A percentile compares a stretch with the other conserved stretches of the same genome.
These are phyloP conservation scores for Epinephelus lanceolatus DNA, from an alignment of 2,113 vertebrate genomes.

Conservation along the genomic window DNA sequence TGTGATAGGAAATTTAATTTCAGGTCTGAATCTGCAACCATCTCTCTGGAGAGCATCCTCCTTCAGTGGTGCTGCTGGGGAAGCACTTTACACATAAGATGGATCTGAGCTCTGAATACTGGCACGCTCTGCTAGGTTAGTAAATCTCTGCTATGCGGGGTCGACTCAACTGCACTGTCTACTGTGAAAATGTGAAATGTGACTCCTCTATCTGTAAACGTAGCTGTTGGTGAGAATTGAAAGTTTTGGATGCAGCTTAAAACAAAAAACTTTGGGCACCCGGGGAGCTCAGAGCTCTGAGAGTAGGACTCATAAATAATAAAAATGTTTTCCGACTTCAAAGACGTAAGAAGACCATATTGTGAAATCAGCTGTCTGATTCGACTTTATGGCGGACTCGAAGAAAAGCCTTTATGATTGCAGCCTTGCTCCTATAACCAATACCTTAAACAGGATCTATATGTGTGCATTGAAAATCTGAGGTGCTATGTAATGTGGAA, in stretches of 20 bases:
- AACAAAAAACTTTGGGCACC: not conserved
- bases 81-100: not conserved
- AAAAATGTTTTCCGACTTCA: slow-evolving; percentile 32
- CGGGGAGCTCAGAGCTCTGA: not conserved
- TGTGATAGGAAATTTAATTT: not conserved
- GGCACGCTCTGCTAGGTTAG: not conserved
- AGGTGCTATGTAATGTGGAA: not conserved
- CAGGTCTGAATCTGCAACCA: not conserved
- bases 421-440: slow-evolving; percentile 20
- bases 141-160: slow-evolving; percentile 3
- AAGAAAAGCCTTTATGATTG: slow-evolving; percentile 30
- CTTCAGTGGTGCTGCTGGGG: not conserved
- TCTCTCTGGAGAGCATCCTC: not conserved
- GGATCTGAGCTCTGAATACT: slow-evolving; percentile 10
- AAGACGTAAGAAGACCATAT: slow-evolving; percentile 23
- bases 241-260: slow-evolving; percentile 15
- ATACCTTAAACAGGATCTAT: not conserved
- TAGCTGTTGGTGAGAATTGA: slow-evolving; percentile 26
- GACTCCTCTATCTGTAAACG: slow-evolving; percentile 14
- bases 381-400: slow-evolving; percentile 21
- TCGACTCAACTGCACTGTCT: not conserved
- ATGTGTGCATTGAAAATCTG: not conserved
- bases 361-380: slow-evolving; percentile 6
- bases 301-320: slow-evolving; percentile 36
- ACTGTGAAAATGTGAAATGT: slow-evolving; percentile 16